Conservation (phyloP, 2,888 invertebrate species). For the Ganaspis brasiliensis region DNA sequence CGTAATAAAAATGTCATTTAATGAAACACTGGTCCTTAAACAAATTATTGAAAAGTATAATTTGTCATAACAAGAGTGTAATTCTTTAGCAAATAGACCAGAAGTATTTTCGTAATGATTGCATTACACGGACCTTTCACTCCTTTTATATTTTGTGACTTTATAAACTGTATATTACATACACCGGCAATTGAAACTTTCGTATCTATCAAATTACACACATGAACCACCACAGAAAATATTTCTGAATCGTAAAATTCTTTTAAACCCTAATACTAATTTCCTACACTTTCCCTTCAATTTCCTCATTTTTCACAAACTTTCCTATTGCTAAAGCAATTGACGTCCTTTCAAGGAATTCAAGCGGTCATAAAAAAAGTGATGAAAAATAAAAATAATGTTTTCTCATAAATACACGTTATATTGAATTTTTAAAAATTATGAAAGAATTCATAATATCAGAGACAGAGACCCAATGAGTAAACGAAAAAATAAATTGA, state of each 20-base stretch:
- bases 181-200: conserved; percentile 29
- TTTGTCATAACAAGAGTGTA: too few relatives aligned
- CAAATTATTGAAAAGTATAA: too few relatives aligned
- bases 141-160: conserved; percentile 49
- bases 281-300: conserved; percentile 10
- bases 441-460: too few relatives aligned
- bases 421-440: too few relatives aligned
- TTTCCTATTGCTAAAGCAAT: not conserved
- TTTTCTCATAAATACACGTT: too few relatives aligned
- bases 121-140: conserved; percentile 51
- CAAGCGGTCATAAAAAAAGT: not conserved
- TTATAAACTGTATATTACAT: conserved; percentile 38
- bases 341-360: not conserved
- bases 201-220: conserved; percentile 45
- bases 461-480: too few relatives aligned
- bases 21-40: too few relatives aligned
- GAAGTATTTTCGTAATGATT: not conserved
- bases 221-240: not conserved
- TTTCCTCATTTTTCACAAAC: conserved; percentile 1
- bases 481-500: too few relatives aligned
- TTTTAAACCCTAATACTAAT: conserved; percentile 11
- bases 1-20: too few relatives aligned
- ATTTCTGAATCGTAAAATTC: not conserved
- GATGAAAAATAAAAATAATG: too few relatives aligned
- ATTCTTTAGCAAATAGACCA: not conserved